Evolutionary conservation across 2,113 vertebrate species (phyloP), one percentile per base, ranked within the genome.

Genomic region (Hassar affinis): DNA sequence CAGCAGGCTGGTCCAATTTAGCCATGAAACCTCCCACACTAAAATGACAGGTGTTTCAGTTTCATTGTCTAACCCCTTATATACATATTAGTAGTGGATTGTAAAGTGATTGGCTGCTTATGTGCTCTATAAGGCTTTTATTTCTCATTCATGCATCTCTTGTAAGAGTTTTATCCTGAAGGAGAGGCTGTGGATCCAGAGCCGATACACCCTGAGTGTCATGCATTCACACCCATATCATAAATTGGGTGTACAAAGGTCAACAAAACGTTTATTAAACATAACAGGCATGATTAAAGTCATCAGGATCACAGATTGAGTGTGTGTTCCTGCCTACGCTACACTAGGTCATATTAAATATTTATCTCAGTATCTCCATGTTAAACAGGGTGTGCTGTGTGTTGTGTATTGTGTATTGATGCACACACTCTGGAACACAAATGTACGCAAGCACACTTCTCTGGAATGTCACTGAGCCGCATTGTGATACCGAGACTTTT

Each of bases 401-500:
- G 38, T 42, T 42, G 38, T 42, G 38, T 42, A 6, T 42, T 42
- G 76, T 6, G 61, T 52, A 61, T 61, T 22, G 47, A 18, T 51
- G 47, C 72, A 77, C 17, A 77, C 51, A 56, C 20, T 49, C 49
- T 1, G 11, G 47, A 62, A 22, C 25, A 1, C 22, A 38, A 38
- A n/a, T 3, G 9, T 56, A 38, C 10, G 6, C 15, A 15, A 27
- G 47, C 62, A 15, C 74, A 79, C 47, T 61, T 10, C 0, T 6
- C 6, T 38, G 84, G 88, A 94, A 93, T 92, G 92, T 84, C 6
- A 91, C 66, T 3, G 7, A 45, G 47, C 89, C 3, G 79, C 91
- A 92, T 93, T 93, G 86, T 85, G 81, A 56, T 35, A 51, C 49
- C 4, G 66, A 30, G 27, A 22, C 79, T 35, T 74, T 25, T 42